A percentile compares a stretch with the other conserved stretches of the same genome.
phyloP scores from a whole-genome alignment of 2,888 invertebrate genomes.

The Drosophila prolongata region DNA sequence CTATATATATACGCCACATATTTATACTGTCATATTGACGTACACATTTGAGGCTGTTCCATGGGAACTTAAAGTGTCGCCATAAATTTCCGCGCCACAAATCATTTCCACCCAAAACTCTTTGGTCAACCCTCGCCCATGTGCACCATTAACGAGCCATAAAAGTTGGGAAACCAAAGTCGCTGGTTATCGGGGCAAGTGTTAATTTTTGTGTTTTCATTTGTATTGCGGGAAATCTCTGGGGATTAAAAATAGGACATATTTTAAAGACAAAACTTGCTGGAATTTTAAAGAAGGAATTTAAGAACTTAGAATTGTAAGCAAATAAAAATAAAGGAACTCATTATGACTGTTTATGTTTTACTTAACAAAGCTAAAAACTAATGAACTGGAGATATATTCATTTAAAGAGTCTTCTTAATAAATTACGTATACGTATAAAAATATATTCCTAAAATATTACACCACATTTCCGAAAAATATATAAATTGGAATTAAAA shows the following conservation, averaged over 20 bases:
- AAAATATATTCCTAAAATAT: too few species aligned
- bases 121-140: slow-evolving; percentile 18
- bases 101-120: slow-evolving; percentile 17
- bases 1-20: slow-evolving; percentile 28
- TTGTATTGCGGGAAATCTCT: not conserved
- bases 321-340: too few species aligned
- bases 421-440: too few species aligned
- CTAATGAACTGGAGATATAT: too few species aligned
- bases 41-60: slow-evolving; percentile 25
- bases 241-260: slow-evolving; percentile 11
- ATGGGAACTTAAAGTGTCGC: slow-evolving; percentile 48
- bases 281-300: too few species aligned
- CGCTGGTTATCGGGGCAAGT: slow-evolving; percentile 18
- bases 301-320: too few species aligned
- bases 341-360: too few species aligned
- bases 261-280: slow-evolving; percentile 1
- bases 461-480: too few species aligned
- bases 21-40: slow-evolving; percentile 41
- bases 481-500: too few species aligned
- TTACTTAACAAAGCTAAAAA: too few species aligned
- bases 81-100: slow-evolving; percentile 22
- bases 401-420: too few species aligned
- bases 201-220: slow-evolving; percentile 21
- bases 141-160: slow-evolving; percentile 47
- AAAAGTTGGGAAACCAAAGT: slow-evolving; percentile 28